phyloP scores from a whole-genome alignment of 2,888 invertebrate genomes.

The Euplagia quadripunctaria region DNA sequence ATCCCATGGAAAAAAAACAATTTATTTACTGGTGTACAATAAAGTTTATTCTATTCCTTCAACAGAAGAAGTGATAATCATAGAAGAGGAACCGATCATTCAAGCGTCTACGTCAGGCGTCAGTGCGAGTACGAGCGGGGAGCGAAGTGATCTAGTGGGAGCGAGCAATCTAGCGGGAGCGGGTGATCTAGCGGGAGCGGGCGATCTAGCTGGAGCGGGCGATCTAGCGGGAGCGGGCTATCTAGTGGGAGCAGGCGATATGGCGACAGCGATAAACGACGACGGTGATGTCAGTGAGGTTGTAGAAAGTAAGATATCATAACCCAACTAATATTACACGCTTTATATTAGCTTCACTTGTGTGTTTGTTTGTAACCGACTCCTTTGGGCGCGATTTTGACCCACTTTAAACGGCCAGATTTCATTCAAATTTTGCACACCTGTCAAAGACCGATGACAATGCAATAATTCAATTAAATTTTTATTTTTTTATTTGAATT shows the following conservation, averaged over 20 bases:
- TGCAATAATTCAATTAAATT: too few relatives aligned
- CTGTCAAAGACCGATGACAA: too few relatives aligned
- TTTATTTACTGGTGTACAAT: too few relatives aligned
- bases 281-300: constrained; percentile 6
- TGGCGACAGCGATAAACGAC: background rate
- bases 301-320: background rate
- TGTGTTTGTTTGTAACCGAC: too few relatives aligned
- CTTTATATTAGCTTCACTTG: too few relatives aligned
- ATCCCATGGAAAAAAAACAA: too few relatives aligned
- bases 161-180: constrained; percentile 15
- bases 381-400: too few relatives aligned
- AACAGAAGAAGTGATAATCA: constrained; percentile 57
- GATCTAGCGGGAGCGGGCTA: constrained; percentile 16
- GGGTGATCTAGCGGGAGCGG: constrained; percentile 12
- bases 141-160: constrained; percentile 10
- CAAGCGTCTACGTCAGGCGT: constrained; percentile 58
- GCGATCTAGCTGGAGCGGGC: constrained; percentile 12
- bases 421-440: too few relatives aligned
- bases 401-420: too few relatives aligned
- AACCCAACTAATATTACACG: background rate
- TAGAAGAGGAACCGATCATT: constrained; percentile 53
- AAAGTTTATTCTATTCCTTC: too few relatives aligned
- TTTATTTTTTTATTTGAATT: too few relatives aligned
- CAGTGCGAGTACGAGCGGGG: constrained; percentile 29
- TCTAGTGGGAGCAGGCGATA: constrained; percentile 16